Conservation (phyloP, 2,113 vertebrate genomes). For the Colistium nudipinnis region DNA sequence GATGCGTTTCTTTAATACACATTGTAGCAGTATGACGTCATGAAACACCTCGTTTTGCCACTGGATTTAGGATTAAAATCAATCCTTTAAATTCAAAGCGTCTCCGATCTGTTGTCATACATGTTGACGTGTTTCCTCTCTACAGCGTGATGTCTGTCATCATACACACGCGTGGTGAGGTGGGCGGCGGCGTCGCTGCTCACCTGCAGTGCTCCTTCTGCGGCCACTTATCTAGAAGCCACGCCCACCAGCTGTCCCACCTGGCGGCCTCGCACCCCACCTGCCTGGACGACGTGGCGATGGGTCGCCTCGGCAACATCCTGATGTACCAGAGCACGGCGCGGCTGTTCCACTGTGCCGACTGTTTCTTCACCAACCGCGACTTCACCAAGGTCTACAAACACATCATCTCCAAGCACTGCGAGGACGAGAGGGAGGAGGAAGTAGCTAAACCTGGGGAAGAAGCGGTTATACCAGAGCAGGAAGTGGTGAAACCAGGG, state of each 20-base stretch:
- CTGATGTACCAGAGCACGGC: constrained; percentile 68
- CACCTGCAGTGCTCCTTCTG: constrained; percentile 68
- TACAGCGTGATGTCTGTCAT: constrained; percentile 21
- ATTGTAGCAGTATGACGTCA: too few relatives aligned
- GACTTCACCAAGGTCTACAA: constrained; percentile 69
- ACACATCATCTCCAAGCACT: constrained; percentile 70
- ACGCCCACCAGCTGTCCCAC: constrained; percentile 70
- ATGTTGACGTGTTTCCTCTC: not conserved
- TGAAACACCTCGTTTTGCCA: too few relatives aligned
- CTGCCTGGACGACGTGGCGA: constrained; percentile 30
- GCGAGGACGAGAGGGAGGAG: constrained; percentile 25
- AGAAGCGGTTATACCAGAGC: not conserved
- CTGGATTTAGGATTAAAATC: too few relatives aligned
- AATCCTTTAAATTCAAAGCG: too few relatives aligned
- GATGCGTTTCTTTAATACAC: too few relatives aligned
- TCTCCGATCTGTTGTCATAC: too few relatives aligned
- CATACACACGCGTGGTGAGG: constrained; percentile 13
- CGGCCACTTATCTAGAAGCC: constrained; percentile 62
- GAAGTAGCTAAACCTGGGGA: not conserved
- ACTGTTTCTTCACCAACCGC: constrained; percentile 64
- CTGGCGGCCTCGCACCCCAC: constrained; percentile 56
- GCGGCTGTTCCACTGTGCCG: constrained; percentile 68
- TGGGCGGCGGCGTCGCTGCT: constrained; percentile 6
- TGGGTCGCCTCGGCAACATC: constrained; percentile 71
- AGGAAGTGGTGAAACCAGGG: not conserved